Conservation (phyloP, 2,888 invertebrate genomes). For the Cremastobaeus sp. region DNA sequence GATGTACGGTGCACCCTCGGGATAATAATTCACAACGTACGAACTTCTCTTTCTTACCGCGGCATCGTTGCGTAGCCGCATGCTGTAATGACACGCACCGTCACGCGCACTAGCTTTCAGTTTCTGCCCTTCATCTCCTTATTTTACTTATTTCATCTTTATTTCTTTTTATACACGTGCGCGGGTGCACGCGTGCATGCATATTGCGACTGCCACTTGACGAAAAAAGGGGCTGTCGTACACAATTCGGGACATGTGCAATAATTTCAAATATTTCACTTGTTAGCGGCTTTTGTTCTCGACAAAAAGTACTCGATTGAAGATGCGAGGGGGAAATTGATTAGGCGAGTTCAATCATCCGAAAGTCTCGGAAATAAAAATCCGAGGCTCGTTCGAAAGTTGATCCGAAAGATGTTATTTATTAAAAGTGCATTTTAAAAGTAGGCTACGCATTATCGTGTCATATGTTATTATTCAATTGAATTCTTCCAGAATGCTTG, state of each 20-base stretch:
- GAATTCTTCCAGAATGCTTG: conserved; percentile 8
- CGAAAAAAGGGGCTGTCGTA: conserved; percentile 14
- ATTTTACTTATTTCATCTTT: conserved; percentile 44
- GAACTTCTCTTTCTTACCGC: conserved; percentile 35
- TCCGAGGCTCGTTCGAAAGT: too few relatives aligned
- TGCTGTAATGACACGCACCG: conserved; percentile 67
- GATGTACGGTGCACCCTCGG: conserved; percentile 36
- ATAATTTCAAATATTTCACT: conserved; percentile 28
- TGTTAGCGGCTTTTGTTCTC: conserved; percentile 7
- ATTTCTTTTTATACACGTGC: conserved; percentile 43
- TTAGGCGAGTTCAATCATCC: background rate
- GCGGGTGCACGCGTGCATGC: conserved; percentile 55
- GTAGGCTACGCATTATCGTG: too few relatives aligned
- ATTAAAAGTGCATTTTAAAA: too few relatives aligned
- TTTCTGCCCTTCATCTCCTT: conserved; percentile 41
- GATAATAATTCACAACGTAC: conserved; percentile 36
- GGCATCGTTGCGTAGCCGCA: conserved; percentile 59
- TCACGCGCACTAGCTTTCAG: conserved; percentile 61
- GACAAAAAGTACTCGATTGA: too few relatives aligned
- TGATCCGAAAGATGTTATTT: too few relatives aligned
- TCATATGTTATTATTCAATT: conserved; percentile 6
- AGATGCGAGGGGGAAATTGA: background rate
- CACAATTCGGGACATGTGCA: conserved; percentile 21
- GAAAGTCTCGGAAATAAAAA: too few relatives aligned
- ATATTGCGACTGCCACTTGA: conserved; percentile 44